Evolutionary conservation across 2,113 vertebrate species (phyloP), one percentile per base, ranked within the genome.

Genomic region (Promerops cafer): DNA sequence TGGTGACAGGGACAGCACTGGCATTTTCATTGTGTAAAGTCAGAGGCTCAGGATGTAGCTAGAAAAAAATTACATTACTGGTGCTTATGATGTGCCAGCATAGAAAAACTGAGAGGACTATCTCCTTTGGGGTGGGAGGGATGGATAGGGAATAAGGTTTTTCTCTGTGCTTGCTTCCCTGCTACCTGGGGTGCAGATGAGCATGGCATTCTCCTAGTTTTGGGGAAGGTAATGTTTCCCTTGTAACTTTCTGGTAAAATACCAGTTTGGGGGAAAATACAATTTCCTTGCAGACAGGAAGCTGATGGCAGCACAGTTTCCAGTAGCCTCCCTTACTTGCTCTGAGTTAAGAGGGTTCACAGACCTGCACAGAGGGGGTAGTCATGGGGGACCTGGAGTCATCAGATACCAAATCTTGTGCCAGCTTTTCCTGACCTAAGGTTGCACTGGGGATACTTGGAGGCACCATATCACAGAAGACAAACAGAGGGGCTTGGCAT

Each of bases 1-100:
- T 0, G 1, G 52, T 45, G 50, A 33, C 42, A 65, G n/a, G n/a
- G 28, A 40, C 28, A 81, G 20, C 1, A 4, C n/a, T 37, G 54
- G 9, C 1, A 2, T 69, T 60, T 83, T 87, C 0, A 0, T 7
- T 17, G 26, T 72, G 26, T 11, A 64, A 83, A 72, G 31, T 74
- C 54, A 70, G 59, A 59, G 39, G 33, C 7, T 74, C 15, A 70
- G 52, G 40, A 33, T 39, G 23, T 20, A 63, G 22, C 33, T 44
- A 63, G 56, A 71, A 93, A 56, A 50, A 42, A 52, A 24, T 11
- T 16, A 22, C 15, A 26, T 6, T 31, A 23, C 16, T 63, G 28
- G 10, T 60, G 30, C 39, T 84, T 52, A 17, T 40, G 28, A 30
- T 27, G 26, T 47, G 16, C 27, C 65, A 76, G 31, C 2, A 9